A percentile compares a stretch with the other conserved stretches of the same genome.
Conservation (phyloP, 1,140 invertebrate genomes). For the Choristoneura fumiferana region DNA sequence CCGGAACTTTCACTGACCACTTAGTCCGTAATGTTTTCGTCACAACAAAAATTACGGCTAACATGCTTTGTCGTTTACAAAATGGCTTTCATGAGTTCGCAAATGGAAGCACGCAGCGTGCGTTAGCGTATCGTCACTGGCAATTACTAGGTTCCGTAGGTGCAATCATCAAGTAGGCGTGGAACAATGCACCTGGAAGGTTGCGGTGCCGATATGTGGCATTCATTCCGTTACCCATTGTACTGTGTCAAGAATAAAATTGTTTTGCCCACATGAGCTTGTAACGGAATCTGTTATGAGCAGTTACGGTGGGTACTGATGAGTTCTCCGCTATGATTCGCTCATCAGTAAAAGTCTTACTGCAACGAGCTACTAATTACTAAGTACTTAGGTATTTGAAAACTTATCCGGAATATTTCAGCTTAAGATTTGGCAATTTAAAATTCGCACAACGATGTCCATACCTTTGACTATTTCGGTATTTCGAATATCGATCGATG, state of each 20-base stretch:
- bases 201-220: not conserved
- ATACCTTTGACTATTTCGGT: too few relatives aligned
- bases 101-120: not conserved
- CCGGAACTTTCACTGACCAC: conserved; percentile 14
- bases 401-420: too few relatives aligned
- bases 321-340: not conserved
- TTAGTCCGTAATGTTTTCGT: not conserved
- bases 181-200: conserved; percentile 6
- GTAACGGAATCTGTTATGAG: not conserved
- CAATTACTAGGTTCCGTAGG: not conserved
- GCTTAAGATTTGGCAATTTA: too few relatives aligned
- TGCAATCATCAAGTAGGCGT: not conserved
- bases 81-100: conserved; percentile 13
- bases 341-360: not conserved
- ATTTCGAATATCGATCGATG: too few relatives aligned
- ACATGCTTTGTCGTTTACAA: conserved; percentile 16
- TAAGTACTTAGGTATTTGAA: too few relatives aligned
- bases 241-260: not conserved
- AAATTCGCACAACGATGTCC: too few relatives aligned
- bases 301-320: conserved; percentile 13
- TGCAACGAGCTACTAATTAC: not conserved
- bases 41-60: conserved; percentile 10
- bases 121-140: not conserved
- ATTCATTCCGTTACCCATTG: conserved; percentile 12
- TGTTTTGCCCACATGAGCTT: conserved; percentile 2